phyloP scores from a whole-genome alignment of 2,797 vertebrate species.

The Delichon dasypus region DNA sequence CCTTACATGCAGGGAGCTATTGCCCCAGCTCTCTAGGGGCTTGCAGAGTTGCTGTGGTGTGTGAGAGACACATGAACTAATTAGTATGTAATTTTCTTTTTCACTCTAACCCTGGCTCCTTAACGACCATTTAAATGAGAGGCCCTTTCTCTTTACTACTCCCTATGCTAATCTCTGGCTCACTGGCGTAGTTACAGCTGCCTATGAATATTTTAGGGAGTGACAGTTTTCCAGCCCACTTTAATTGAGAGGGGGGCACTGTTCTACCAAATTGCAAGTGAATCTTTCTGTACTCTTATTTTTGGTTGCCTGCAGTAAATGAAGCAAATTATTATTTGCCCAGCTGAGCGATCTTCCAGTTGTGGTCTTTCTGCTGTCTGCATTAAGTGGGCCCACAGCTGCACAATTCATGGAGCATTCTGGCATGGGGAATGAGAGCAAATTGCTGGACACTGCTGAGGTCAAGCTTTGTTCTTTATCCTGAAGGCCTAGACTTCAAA shows the following conservation, averaged over 20 bases:
- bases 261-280: conserved; percentile 24
- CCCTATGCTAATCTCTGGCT: conserved; percentile 47
- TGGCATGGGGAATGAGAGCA: not conserved
- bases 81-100: conserved; percentile 64
- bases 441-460: not conserved
- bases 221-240: conserved; percentile 39
- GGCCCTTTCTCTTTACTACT: conserved; percentile 57
- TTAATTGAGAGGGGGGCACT: conserved; percentile 24
- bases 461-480: not conserved
- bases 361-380: not conserved
- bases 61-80: conserved; percentile 50
- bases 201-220: conserved; percentile 62
- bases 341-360: not conserved
- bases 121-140: conserved; percentile 66
- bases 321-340: not conserved
- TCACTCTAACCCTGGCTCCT: conserved; percentile 50
- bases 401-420: not conserved
- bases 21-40: conserved; percentile 35
- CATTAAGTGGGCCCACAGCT: not conserved
- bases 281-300: not conserved
- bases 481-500: not conserved
- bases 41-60: conserved; percentile 18
- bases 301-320: not conserved
- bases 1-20: conserved; percentile 34
- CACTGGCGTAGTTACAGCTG: conserved; percentile 21